A percentile compares a stretch with the other conserved stretches of the same genome.
Evolutionary conservation across 2,797 vertebrate genomes (phyloP).

Genomic region (Rachycentron canadum): DNA sequence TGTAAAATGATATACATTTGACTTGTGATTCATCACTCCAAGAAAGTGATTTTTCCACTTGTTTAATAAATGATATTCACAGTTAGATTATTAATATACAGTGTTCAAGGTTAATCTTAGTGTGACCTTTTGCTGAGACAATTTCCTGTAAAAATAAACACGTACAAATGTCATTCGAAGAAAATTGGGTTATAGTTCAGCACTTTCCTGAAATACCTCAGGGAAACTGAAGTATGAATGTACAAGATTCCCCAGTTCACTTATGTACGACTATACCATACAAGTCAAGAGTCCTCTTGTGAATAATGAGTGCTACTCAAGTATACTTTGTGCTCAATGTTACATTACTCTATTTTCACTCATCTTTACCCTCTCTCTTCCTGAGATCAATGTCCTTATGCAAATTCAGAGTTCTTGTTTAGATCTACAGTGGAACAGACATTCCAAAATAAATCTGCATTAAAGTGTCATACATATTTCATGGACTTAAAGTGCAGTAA

Average conservation of each 20-base stretch:
- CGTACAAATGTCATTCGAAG: conserved; percentile 48
- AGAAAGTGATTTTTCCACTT: background rate
- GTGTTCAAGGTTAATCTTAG: conserved; percentile 59
- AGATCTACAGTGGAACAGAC: conserved; percentile 77
- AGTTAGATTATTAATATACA: conserved; percentile 44
- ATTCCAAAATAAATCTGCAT: conserved; percentile 84
- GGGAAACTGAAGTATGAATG: conserved; percentile 23
- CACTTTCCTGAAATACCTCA: conserved; percentile 32
- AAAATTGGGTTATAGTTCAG: conserved; percentile 6
- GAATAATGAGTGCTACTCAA: conserved; percentile 66
- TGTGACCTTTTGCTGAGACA: conserved; percentile 58
- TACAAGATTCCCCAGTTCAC: conserved; percentile 39
- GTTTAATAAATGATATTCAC: background rate
- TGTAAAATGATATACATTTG: background rate
- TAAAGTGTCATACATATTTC: conserved; percentile 85
- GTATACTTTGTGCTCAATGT: conserved; percentile 69
- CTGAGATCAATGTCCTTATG: conserved; percentile 79
- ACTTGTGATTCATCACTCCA: conserved; percentile 8
- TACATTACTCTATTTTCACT: conserved; percentile 70
- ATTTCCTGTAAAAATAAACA: conserved; percentile 69
- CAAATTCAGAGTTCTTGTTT: conserved; percentile 78
- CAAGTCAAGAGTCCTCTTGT: conserved; percentile 57
- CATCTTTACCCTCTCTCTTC: conserved; percentile 65
- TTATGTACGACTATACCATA: conserved; percentile 50
- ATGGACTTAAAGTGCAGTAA: conserved; percentile 80